Evolutionary conservation across 1,140 invertebrate genomes (phyloP).

Genomic region (Agrilus planipennis): DNA sequence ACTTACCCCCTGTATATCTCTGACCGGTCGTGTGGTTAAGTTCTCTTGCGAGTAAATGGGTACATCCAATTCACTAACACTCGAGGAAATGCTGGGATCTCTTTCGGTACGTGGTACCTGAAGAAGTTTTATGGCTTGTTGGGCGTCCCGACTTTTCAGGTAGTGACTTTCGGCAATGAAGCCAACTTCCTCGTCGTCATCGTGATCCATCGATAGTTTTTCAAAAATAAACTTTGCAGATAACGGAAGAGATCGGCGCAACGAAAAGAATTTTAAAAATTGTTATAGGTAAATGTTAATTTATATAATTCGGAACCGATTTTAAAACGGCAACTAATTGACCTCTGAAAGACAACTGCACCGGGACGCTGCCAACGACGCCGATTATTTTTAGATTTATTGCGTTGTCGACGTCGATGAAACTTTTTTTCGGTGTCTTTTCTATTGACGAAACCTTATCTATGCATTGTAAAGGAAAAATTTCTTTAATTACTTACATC

Average conservation of each 20-base stretch:
- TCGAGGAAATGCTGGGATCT: conserved; percentile 40
- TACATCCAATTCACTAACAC: conserved; percentile 44
- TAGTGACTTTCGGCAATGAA: conserved; percentile 46
- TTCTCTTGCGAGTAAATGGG: conserved; percentile 39
- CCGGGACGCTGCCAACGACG: conserved; percentile 5
- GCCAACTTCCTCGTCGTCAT: conserved; percentile 44
- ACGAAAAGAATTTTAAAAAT: background rate
- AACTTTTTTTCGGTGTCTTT: too few species aligned
- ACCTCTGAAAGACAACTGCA: conserved; percentile 6
- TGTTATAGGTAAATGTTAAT: background rate
- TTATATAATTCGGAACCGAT: background rate
- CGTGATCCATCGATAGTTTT: conserved; percentile 42
- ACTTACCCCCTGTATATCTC: conserved; percentile 21
- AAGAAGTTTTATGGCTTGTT: conserved; percentile 35
- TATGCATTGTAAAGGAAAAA: too few species aligned
- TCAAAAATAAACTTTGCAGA: too few species aligned
- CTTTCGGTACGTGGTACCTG: conserved; percentile 33
- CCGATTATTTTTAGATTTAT: conserved; percentile 5
- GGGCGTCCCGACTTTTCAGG: conserved; percentile 34
- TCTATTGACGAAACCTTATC: too few species aligned
- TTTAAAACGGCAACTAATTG: conserved; percentile 2
- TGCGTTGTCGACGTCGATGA: conserved; percentile 7
- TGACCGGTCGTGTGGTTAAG: conserved; percentile 20
- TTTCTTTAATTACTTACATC: too few species aligned
- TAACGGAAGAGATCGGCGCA: background rate